Evolutionary conservation across 2,888 invertebrate genomes (phyloP), one percentile per base, ranked within the genome.

Genomic region (Anorthoa munda): DNA sequence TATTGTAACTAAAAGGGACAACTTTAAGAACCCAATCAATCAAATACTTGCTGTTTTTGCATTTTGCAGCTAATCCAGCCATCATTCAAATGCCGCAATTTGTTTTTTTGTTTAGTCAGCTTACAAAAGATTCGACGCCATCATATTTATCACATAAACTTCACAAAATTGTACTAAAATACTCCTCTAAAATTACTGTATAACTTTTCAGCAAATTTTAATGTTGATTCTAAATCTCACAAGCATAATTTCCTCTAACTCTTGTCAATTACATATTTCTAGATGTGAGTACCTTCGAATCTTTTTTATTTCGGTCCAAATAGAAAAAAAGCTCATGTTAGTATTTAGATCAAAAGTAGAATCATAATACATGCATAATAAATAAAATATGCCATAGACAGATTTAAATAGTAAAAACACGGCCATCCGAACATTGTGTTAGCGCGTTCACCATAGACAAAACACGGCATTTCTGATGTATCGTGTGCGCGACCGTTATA

Each of bases 231-330:
- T 23, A 46, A 69, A 53, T 18, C 13, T 58, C 21, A 39, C 48
- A 58, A 7, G 21, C 46, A 50, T 26, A 76, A 55, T 15, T n/a
- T 18, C 26, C 21, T 53, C 13, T 81, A 26, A 66, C 45, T 56
- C 65, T 78, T 60, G 83, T 79, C 83, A 79, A 79, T 83, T 79
- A 79, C 15, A 9, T 77, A 66, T 55, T 59, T 66, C 18, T 66
- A 69, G 26, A 56, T 18, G 13, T 48, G 51, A 48, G 18, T 61
- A 71, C 58, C 50, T 77, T 81, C 75, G 21, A 64, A 13, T 31
- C 45, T 60, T 9, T 59, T 82, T 79, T 15, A 58, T 82, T 79
- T 79, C 17, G 31, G 63, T 66, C 46, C 61, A 64, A 79, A n/a
- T 63, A 17, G 17, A 58, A 17, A 4, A 17, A 58, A 64, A 75